These are phyloP conservation scores for Apis florea DNA, from an alignment of 1,140 invertebrate genomes.

Conservation along the genomic window DNA sequence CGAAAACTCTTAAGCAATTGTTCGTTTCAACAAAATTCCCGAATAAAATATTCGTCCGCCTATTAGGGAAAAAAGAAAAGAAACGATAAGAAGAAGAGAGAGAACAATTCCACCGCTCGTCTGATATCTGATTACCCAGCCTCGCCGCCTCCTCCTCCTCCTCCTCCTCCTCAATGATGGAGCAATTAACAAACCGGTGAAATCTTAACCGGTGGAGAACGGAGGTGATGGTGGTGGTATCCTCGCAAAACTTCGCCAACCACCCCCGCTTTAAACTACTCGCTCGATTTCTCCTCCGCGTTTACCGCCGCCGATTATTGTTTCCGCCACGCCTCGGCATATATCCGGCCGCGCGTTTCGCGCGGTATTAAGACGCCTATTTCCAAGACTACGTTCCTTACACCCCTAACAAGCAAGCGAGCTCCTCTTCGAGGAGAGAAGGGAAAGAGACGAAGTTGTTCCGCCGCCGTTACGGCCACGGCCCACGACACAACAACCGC, in stretches of 20 bases:
- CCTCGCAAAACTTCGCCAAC: conserved; percentile 16
- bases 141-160: too few relatives aligned
- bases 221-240: not conserved
- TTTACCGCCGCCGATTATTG: conserved; percentile 43
- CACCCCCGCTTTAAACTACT: conserved; percentile 24
- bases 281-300: conserved; percentile 37
- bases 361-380: conserved; percentile 59
- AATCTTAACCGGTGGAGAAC: not conserved
- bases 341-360: conserved; percentile 56
- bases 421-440: too few relatives aligned
- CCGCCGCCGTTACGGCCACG: conserved; percentile 16
- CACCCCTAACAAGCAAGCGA: too few relatives aligned
- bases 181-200: too few relatives aligned
- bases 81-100: too few relatives aligned
- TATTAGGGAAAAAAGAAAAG: too few relatives aligned
- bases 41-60: too few relatives aligned
- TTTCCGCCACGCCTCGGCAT: conserved; percentile 37
- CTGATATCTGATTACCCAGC: too few relatives aligned
- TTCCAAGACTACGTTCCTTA: not conserved
- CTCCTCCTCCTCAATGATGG: not conserved
- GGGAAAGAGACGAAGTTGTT: not conserved
- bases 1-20: too few relatives aligned
- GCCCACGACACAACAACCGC: not conserved
- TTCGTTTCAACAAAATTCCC: too few relatives aligned
- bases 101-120: too few relatives aligned